phyloP scores from a whole-genome alignment of 2,113 vertebrate species.

The Syrrhaptes paradoxus region DNA sequence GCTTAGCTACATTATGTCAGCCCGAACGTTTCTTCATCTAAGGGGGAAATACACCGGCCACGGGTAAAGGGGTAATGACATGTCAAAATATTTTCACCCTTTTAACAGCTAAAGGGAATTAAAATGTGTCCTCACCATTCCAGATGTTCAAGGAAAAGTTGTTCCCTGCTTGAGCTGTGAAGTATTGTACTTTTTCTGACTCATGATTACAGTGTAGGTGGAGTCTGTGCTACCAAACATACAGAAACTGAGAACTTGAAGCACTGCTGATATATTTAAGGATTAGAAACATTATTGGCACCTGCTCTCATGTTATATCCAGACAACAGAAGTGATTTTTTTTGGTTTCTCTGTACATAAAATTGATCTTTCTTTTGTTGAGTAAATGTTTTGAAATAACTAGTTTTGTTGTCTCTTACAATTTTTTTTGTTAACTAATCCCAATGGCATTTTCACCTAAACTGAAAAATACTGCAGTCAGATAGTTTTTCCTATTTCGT shows the following conservation, averaged over 20 bases:
- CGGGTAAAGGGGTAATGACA: background rate
- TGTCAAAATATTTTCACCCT: background rate
- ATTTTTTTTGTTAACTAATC: background rate
- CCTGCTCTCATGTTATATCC: background rate
- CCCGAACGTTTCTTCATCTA: background rate
- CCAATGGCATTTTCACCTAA: background rate
- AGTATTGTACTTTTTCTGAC: slow-evolving; percentile 1
- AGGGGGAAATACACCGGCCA: background rate
- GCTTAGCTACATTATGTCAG: background rate
- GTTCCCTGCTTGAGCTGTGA: background rate
- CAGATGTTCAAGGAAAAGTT: background rate
- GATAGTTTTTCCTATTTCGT: background rate
- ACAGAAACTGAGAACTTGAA: background rate
- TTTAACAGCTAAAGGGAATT: background rate
- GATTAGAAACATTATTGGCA: background rate
- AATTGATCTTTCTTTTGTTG: background rate
- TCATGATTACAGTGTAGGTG: background rate
- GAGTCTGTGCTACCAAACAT: background rate
- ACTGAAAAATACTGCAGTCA: background rate
- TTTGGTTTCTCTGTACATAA: background rate
- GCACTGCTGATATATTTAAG: background rate
- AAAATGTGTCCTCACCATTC: background rate
- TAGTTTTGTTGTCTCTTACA: background rate
- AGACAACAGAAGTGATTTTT: background rate
- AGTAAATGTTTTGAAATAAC: background rate